phyloP scores from a whole-genome alignment of 2,113 vertebrate genomes.

The Chaetops frenatus region DNA sequence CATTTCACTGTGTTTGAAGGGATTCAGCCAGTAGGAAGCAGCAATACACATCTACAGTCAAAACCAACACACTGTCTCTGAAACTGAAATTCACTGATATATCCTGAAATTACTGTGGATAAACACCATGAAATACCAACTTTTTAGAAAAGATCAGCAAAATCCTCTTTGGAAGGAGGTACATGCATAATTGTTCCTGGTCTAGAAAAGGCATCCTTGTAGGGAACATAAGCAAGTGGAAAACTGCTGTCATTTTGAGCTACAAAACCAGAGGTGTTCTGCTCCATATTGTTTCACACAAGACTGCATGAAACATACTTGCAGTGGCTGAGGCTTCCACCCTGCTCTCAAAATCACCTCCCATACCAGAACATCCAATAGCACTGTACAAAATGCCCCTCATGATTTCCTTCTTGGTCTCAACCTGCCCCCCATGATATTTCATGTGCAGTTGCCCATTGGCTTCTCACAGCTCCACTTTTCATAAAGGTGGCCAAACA shows the following conservation, averaged over 20 bases:
- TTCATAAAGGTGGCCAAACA: background rate
- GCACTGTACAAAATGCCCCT: background rate
- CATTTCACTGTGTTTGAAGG: background rate
- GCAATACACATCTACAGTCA: background rate
- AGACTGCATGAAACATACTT: background rate
- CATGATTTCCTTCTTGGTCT: background rate
- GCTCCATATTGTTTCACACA: background rate
- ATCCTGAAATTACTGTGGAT: background rate
- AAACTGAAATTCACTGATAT: background rate
- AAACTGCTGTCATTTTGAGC: background rate
- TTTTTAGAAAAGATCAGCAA: background rate
- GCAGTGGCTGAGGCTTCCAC: background rate
- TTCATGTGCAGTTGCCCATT: background rate
- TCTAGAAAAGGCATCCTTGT: background rate
- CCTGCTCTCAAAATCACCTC: background rate
- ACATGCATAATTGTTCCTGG: background rate
- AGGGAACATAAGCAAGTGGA: background rate
- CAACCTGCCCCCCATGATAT: background rate
- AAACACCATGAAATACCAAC: background rate
- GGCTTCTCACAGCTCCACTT: background rate
- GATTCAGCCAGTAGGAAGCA: background rate
- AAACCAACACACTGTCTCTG: background rate
- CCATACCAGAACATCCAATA: background rate
- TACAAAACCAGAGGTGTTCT: background rate
- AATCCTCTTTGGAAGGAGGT: background rate